Evolutionary conservation across 2,113 vertebrate species (phyloP).

Genomic region (Zosterops borbonicus): DNA sequence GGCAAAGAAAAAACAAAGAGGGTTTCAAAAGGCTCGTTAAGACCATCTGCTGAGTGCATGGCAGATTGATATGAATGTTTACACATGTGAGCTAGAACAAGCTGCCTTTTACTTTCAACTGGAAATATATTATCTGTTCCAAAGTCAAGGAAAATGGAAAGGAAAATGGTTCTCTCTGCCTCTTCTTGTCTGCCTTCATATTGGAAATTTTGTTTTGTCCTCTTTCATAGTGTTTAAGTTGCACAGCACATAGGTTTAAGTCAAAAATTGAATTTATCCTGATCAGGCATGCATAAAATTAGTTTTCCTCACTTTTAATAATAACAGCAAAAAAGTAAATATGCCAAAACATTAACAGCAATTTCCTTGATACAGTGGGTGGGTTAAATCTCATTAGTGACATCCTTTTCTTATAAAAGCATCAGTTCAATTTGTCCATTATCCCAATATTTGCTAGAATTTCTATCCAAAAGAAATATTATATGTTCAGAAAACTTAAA

Average conservation of each 20-base stretch:
- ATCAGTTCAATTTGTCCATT: not conserved
- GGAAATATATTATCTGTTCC: not conserved
- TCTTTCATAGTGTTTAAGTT: not conserved
- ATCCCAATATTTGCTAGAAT: not conserved
- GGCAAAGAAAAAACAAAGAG: not conserved
- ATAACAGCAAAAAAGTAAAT: not conserved
- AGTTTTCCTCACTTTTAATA: not conserved
- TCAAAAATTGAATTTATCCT: not conserved
- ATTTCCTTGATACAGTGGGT: not conserved
- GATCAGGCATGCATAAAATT: not conserved
- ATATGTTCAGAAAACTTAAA: not conserved
- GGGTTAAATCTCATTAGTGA: not conserved
- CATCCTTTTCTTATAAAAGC: not conserved
- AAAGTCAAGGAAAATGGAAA: not conserved
- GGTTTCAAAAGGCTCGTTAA: not conserved
- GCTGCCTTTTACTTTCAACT: not conserved
- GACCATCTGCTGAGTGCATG: fast-evolving
- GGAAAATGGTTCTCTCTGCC: not conserved
- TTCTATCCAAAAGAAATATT: not conserved
- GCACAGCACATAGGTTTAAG: not conserved
- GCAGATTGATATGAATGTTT: not conserved
- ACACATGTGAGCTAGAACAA: not conserved
- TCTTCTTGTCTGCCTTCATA: not conserved
- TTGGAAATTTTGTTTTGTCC: not conserved
- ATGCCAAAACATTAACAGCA: not conserved